Evolutionary conservation across 2,797 vertebrate genomes (phyloP).

Genomic region (Argentina silus): DNA sequence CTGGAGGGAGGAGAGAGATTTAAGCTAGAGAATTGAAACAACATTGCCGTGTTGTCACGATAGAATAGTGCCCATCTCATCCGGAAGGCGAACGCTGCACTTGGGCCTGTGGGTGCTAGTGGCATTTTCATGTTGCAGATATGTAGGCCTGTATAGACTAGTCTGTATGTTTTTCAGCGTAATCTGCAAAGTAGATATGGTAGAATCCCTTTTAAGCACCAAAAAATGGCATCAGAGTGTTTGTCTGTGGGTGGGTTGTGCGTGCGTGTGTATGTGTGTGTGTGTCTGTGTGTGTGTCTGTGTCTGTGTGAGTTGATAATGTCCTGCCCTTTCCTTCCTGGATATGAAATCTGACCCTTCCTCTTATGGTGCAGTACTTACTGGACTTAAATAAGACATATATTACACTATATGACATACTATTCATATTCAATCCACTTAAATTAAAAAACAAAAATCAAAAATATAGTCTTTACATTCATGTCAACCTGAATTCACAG

Average conservation of each 20-base stretch:
- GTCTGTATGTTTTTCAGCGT: slow-evolving; percentile 57
- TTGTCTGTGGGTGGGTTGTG: slow-evolving; percentile 45
- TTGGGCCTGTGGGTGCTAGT: slow-evolving; percentile 56
- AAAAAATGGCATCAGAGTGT: slow-evolving; percentile 57
- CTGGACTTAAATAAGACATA: slow-evolving; percentile 87
- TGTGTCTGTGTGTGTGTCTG: slow-evolving; percentile 40
- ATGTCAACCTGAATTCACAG: slow-evolving; percentile 88
- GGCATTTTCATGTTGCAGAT: slow-evolving; percentile 47
- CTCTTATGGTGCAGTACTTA: slow-evolving; percentile 69
- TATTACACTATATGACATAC: slow-evolving; percentile 83
- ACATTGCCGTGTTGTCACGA: background rate
- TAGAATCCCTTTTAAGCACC: slow-evolving; percentile 73
- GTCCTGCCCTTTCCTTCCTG: slow-evolving; percentile 63
- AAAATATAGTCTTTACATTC: slow-evolving; percentile 86
- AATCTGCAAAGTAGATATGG: slow-evolving; percentile 65
- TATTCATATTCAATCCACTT: slow-evolving; percentile 79
- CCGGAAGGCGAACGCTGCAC: slow-evolving; percentile 45
- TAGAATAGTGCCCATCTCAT: background rate
- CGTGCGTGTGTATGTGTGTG: slow-evolving; percentile 48
- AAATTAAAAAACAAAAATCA: slow-evolving; percentile 80
- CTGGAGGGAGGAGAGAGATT: slow-evolving; percentile 17
- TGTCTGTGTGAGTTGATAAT: slow-evolving; percentile 51
- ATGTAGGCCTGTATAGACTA: slow-evolving; percentile 47
- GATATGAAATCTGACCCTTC: slow-evolving; percentile 68
- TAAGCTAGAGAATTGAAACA: slow-evolving; percentile 30